phyloP scores from a whole-genome alignment of 2,797 vertebrate species.

The Threskiornis aethiopicus region DNA sequence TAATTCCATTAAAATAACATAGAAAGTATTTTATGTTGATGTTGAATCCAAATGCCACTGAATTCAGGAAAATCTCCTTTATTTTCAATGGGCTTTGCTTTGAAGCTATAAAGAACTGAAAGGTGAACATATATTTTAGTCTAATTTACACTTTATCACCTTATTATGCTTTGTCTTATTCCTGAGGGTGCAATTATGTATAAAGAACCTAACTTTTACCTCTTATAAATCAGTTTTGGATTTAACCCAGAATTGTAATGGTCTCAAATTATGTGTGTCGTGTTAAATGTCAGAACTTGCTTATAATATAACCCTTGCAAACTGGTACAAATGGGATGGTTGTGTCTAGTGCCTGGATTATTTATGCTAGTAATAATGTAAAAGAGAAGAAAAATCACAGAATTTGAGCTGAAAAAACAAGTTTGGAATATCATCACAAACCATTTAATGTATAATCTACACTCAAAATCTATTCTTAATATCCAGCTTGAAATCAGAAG shows the following conservation, averaged over 20 bases:
- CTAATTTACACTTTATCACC: slow-evolving; percentile 9
- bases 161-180: slow-evolving; percentile 24
- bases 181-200: neutral
- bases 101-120: neutral
- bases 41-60: neutral
- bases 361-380: neutral
- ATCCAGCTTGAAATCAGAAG: neutral
- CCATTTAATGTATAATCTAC: neutral
- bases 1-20: neutral
- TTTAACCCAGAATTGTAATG: neutral
- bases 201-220: neutral
- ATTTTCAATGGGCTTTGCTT: neutral
- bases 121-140: neutral
- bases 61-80: neutral
- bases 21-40: neutral
- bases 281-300: neutral
- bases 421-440: neutral
- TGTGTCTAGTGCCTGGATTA: neutral
- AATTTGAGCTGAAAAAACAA: neutral
- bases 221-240: neutral
- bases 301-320: neutral
- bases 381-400: neutral
- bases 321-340: neutral
- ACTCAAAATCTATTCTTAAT: neutral
- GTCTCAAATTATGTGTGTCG: neutral